phyloP scores from a whole-genome alignment of 2,113 vertebrate genomes.

The Serinus canaria region DNA sequence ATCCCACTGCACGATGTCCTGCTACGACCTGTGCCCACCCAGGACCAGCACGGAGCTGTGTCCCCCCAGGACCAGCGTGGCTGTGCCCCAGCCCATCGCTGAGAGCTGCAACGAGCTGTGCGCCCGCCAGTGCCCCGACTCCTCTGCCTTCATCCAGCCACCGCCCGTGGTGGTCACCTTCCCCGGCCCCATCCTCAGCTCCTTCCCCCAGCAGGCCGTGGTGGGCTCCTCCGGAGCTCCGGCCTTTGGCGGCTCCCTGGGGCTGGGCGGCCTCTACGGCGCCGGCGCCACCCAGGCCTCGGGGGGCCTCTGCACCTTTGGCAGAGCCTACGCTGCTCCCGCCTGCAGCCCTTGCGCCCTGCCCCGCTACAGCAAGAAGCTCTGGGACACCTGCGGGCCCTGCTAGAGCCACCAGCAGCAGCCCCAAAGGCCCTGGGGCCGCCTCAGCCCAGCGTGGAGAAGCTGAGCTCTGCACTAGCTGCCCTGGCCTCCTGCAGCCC shows the following conservation, averaged over 20 bases:
- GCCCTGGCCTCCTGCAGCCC: not conserved
- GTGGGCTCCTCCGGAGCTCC: not conserved
- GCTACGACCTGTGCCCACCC: too few species aligned
- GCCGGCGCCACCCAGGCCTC: not conserved
- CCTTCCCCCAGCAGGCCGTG: constrained; percentile 25
- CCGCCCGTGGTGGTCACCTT: not conserved
- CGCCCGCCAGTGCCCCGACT: too few species aligned
- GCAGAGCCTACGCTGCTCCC: not conserved
- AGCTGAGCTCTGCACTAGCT: not conserved
- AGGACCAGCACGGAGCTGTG: too few species aligned
- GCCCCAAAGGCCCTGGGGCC: accelerated
- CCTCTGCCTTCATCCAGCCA: not conserved
- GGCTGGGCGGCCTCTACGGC: not conserved
- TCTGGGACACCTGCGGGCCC: not conserved
- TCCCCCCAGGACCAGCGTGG: too few species aligned
- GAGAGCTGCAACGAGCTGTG: too few species aligned
- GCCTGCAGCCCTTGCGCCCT: not conserved
- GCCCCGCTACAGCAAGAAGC: not conserved
- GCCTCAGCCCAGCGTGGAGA: not conserved
- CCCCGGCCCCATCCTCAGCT: constrained; percentile 52
- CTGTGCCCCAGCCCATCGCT: too few species aligned
- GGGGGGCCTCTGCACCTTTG: not conserved
- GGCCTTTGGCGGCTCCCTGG: not conserved
- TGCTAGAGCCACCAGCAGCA: not conserved
- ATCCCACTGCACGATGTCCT: too few species aligned